Percentiles rank a stretch among this genome's conserved stretches.
These are phyloP conservation scores for Octodon degus DNA, from an alignment of 2,113 vertebrate species.

Conservation along the genomic window DNA sequence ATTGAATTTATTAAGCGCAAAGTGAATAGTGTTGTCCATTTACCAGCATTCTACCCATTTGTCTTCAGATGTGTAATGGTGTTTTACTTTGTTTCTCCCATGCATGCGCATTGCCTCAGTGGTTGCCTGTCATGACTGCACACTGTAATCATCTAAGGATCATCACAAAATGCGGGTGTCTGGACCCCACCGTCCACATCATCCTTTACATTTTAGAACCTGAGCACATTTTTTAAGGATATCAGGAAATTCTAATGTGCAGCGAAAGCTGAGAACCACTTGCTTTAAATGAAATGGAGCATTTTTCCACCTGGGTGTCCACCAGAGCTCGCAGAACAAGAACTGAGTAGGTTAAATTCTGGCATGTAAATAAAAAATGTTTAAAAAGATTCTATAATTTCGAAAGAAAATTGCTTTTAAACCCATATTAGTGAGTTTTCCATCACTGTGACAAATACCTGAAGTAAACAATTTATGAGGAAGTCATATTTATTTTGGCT, in stretches of 20 bases:
- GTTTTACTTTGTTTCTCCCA: conserved; percentile 23
- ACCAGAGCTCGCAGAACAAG: conserved; percentile 39
- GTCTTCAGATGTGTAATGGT: background rate
- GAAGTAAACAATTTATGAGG: background rate
- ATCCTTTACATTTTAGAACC: conserved; percentile 34
- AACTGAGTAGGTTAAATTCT: background rate
- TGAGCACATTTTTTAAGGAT: background rate
- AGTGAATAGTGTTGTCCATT: background rate
- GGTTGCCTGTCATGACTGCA: background rate
- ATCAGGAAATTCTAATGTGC: background rate
- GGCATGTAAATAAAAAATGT: background rate
- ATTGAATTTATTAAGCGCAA: conserved; percentile 31
- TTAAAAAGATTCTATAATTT: background rate
- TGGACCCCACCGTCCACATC: background rate
- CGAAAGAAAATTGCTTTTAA: background rate
- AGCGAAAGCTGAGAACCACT: background rate
- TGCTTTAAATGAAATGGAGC: background rate
- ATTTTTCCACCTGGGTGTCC: background rate
- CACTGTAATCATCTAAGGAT: background rate
- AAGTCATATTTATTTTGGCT: background rate
- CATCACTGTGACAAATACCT: background rate
- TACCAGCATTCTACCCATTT: conserved; percentile 4
- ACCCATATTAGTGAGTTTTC: background rate
- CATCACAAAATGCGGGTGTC: background rate
- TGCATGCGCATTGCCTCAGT: background rate